These are phyloP conservation scores for Amblyopsis rosae DNA, from an alignment of 2,113 vertebrate genomes.

Conservation along the genomic window DNA sequence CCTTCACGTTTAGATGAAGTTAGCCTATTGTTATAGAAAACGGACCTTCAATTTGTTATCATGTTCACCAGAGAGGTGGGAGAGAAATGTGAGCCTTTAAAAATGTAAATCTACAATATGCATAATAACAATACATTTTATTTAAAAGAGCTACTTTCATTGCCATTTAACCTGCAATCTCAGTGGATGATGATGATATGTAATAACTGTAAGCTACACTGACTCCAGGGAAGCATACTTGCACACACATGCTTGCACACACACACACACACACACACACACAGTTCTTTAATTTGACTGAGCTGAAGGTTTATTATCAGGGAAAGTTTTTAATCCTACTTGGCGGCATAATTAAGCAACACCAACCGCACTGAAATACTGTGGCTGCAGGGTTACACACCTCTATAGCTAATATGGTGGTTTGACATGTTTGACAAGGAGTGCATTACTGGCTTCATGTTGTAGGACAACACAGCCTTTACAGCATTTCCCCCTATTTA, in stretches of 20 bases:
- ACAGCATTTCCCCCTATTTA: neutral
- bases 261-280: slow-evolving; percentile 9
- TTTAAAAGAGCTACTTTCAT: too few species aligned
- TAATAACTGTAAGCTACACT: too few species aligned
- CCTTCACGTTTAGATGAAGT: neutral
- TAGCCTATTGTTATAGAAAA: neutral
- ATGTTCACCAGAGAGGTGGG: neutral
- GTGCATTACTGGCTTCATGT: slow-evolving; percentile 8
- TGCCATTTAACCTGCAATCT: neutral
- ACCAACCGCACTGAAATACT: slow-evolving; percentile 49
- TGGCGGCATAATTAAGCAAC: slow-evolving; percentile 54
- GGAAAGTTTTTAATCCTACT: slow-evolving; percentile 61
- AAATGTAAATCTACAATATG: neutral
- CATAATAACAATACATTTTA: neutral
- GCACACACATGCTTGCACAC: slow-evolving; percentile 8
- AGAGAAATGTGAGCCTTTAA: neutral
- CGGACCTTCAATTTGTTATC: neutral
- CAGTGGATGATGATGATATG: too few species aligned
- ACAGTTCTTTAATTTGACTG: slow-evolving; percentile 23
- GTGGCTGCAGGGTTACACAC: slow-evolving; percentile 31
- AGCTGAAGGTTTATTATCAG: slow-evolving; percentile 43
- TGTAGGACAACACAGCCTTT: neutral
- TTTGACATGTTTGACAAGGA: slow-evolving; percentile 35
- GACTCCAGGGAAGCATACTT: neutral
- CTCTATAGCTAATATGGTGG: neutral